phyloP scores from a whole-genome alignment of 2,888 invertebrate genomes.

The Caenorhabditis auriculariae region DNA sequence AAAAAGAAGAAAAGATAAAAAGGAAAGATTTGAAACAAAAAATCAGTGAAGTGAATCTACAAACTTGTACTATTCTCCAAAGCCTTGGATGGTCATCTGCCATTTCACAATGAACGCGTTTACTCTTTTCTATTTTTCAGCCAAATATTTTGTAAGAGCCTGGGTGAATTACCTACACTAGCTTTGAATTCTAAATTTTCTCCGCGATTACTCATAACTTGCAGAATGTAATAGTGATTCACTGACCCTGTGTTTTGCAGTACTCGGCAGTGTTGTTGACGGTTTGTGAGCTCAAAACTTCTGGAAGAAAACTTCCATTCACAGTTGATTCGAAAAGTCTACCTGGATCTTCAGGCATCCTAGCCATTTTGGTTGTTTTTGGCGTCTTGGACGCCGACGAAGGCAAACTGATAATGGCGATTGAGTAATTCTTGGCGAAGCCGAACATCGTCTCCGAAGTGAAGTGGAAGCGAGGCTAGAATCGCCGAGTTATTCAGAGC shows the following conservation, averaged over 20 bases:
- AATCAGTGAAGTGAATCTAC: too few species aligned
- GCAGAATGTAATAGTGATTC: too few species aligned
- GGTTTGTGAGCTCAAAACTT: not conserved
- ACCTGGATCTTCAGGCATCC: conserved; percentile 58
- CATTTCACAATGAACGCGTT: too few species aligned
- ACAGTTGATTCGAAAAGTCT: not conserved
- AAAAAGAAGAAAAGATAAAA: too few species aligned
- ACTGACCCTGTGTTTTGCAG: conserved; percentile 20
- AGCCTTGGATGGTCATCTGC: too few species aligned
- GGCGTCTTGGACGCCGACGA: conserved; percentile 19
- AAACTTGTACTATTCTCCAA: too few species aligned
- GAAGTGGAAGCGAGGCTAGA: conserved; percentile 61
- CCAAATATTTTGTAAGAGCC: too few species aligned
- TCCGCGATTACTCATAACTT: too few species aligned
- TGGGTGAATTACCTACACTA: too few species aligned
- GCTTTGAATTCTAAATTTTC: too few species aligned
- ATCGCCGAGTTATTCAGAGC: conserved; percentile 3
- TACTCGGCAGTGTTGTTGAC: conserved; percentile 11
- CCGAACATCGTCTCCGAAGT: conserved; percentile 53
- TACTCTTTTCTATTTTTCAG: too few species aligned
- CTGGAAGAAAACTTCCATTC: not conserved
- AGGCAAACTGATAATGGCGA: conserved; percentile 47
- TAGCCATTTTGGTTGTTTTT: conserved; percentile 30
- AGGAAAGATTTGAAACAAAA: too few species aligned
- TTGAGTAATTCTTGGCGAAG: conserved; percentile 47